Conservation (phyloP, 2,888 invertebrate species). For the Chalcis sispes region DNA sequence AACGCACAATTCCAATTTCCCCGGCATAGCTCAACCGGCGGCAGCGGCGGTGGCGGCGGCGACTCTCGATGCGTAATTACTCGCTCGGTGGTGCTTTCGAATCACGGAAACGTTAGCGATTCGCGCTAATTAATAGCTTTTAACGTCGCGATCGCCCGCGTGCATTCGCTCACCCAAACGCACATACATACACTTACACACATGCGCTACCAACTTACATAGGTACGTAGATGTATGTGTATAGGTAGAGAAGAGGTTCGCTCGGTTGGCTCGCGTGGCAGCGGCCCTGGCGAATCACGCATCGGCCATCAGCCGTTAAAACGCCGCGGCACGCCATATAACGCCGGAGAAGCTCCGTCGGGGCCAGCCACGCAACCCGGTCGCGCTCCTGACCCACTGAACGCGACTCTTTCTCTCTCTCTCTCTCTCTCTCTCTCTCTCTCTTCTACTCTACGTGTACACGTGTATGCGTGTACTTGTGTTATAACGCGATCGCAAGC, state of each 20-base stretch:
- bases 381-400: slow-evolving; percentile 14
- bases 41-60: too few species aligned
- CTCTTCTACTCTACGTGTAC: neutral
- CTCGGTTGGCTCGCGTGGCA: neutral
- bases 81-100: neutral
- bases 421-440: slow-evolving; percentile 36
- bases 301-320: neutral
- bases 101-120: slow-evolving; percentile 6
- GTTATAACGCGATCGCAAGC: too few species aligned
- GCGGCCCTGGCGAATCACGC: neutral
- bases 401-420: neutral
- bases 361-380: neutral
- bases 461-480: neutral
- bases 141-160: slow-evolving; percentile 50
- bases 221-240: too few species aligned
- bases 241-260: too few species aligned
- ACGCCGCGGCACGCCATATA: neutral
- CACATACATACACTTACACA: too few species aligned
- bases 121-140: slow-evolving; percentile 53
- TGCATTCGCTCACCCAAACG: too few species aligned
- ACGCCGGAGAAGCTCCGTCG: neutral
- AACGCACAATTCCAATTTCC: too few species aligned
- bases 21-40: too few species aligned
- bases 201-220: too few species aligned
- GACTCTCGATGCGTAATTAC: slow-evolving; percentile 14